These are phyloP conservation scores for Lasioglossum albipes DNA, from an alignment of 1,140 invertebrate species.

Conservation along the genomic window DNA sequence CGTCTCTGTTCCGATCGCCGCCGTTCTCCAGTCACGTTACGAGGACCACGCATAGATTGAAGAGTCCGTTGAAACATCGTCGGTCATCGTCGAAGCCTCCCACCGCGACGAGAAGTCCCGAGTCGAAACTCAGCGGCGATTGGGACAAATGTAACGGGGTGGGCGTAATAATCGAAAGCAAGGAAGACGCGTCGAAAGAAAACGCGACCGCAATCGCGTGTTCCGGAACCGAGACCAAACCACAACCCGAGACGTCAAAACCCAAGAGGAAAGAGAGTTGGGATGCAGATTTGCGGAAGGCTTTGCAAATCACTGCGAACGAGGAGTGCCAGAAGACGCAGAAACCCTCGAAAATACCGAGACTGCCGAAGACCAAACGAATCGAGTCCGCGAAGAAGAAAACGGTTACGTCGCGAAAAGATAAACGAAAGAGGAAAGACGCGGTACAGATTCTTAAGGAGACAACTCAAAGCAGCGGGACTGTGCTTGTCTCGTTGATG, in stretches of 20 bases:
- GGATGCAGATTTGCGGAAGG: constrained; percentile 74
- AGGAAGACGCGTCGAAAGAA: constrained; percentile 48
- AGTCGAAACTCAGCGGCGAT: constrained; percentile 71
- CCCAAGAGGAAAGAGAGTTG: constrained; percentile 59
- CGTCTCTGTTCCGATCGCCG: constrained; percentile 74
- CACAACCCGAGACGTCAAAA: background rate
- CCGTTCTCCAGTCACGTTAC: constrained; percentile 28
- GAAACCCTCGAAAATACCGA: background rate
- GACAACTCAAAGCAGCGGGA: no score
- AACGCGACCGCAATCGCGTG: constrained; percentile 37
- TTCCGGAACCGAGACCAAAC: background rate
- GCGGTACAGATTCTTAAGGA: no score
- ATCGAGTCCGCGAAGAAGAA: constrained; percentile 1
- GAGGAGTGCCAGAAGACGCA: constrained; percentile 18
- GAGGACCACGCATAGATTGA: constrained; percentile 32
- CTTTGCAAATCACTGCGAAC: constrained; percentile 23
- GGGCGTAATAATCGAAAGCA: constrained; percentile 70
- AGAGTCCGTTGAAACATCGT: constrained; percentile 48
- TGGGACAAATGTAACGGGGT: constrained; percentile 77
- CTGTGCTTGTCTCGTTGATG: background rate
- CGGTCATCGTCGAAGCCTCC: constrained; percentile 59
- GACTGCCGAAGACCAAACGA: background rate
- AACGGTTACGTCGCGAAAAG: background rate
- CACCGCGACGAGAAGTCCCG: constrained; percentile 73
- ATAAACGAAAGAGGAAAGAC: background rate